Conservation (phyloP, 2,888 invertebrate genomes). For the Nasonovia ribisnigri region DNA sequence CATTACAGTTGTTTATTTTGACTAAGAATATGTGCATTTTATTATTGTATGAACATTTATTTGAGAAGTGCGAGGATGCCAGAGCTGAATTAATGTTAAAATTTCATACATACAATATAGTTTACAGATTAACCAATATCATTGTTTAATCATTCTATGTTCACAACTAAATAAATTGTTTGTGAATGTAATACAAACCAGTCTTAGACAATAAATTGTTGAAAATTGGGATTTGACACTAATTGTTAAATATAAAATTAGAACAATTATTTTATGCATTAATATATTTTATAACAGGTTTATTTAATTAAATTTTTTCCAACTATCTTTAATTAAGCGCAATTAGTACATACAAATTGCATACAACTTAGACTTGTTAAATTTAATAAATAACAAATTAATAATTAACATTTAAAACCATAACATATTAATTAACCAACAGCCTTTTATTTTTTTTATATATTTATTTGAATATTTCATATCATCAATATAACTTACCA, state of each 20-base stretch:
- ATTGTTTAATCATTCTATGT: background rate
- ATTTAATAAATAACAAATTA: background rate
- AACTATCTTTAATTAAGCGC: background rate
- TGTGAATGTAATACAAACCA: background rate
- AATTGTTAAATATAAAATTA: background rate
- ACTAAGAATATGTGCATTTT: background rate
- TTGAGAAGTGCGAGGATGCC: background rate
- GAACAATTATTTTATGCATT: background rate
- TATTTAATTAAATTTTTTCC: background rate
- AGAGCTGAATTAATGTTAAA: background rate
- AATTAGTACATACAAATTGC: background rate
- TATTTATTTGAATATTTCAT: background rate
- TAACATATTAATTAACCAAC: background rate
- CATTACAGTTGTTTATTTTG: background rate
- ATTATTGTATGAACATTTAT: background rate
- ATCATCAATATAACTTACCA: constrained; percentile 26
- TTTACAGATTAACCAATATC: background rate
- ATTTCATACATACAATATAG: background rate
- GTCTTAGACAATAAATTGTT: background rate
- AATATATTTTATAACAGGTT: background rate
- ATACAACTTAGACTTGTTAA: background rate
- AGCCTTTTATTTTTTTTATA: background rate
- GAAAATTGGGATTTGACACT: background rate
- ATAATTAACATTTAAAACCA: background rate
- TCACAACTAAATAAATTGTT: background rate